Conservation (phyloP, 2,888 invertebrate genomes). For the Drosophila monieri region DNA sequence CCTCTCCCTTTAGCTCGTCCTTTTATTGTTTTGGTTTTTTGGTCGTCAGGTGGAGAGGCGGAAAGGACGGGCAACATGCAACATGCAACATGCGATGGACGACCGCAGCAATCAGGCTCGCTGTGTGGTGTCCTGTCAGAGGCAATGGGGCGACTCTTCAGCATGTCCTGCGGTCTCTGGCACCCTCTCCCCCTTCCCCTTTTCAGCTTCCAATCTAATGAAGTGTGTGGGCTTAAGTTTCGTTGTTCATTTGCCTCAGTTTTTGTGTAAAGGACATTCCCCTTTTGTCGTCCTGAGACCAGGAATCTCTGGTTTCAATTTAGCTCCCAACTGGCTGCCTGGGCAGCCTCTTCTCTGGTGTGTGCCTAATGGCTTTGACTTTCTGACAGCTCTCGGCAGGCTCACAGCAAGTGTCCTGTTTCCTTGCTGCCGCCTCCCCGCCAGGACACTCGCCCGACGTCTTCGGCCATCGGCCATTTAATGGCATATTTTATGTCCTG, state of each 20-base stretch:
- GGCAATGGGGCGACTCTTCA: slow-evolving; percentile 35
- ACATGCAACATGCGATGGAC: slow-evolving; percentile 20
- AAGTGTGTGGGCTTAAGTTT: slow-evolving; percentile 36
- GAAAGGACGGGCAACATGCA: slow-evolving; percentile 1
- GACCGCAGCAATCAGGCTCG: slow-evolving; percentile 47
- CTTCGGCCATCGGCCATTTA: slow-evolving; percentile 60
- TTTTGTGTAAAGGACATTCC: slow-evolving; percentile 10
- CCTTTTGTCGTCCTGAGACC: background rate
- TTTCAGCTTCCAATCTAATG: slow-evolving; percentile 22
- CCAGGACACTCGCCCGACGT: slow-evolving; percentile 48
- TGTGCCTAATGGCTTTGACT: slow-evolving; percentile 77
- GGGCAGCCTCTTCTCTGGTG: slow-evolving; percentile 42
- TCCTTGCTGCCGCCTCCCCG: slow-evolving; percentile 18
- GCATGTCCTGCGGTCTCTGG: slow-evolving; percentile 30
- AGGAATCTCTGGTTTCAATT: slow-evolving; percentile 53
- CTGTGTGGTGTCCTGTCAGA: slow-evolving; percentile 41
- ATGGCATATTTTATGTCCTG: slow-evolving; percentile 61
- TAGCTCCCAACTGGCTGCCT: slow-evolving; percentile 16
- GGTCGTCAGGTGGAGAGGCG: slow-evolving; percentile 21
- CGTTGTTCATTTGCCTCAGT: slow-evolving; percentile 41
- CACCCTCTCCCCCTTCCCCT: too few relatives aligned
- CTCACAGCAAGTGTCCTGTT: slow-evolving; percentile 44
- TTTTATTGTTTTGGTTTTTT: slow-evolving; percentile 18
- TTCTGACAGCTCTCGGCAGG: slow-evolving; percentile 71
- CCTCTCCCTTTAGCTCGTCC: background rate